phyloP scores from a whole-genome alignment of 2,113 vertebrate species.

The Nothobranchius kuhntae region DNA sequence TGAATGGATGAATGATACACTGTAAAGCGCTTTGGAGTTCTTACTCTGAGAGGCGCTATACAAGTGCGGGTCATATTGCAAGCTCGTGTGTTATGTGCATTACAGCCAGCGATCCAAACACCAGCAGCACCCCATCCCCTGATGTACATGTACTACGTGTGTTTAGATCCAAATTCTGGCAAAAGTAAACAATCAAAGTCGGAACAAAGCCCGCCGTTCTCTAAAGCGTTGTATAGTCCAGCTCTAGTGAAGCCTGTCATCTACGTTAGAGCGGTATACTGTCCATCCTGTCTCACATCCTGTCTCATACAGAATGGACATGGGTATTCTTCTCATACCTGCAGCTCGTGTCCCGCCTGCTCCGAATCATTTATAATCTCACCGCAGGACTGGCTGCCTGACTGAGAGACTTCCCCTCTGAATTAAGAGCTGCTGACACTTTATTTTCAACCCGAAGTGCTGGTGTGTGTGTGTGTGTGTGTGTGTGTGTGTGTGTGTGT shows the following conservation, averaged over 20 bases:
- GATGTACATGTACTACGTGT: no score
- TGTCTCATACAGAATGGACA: constrained; percentile 27
- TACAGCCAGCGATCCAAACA: no score
- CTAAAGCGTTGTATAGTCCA: background rate
- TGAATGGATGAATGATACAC: no score
- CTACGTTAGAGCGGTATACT: constrained; percentile 24
- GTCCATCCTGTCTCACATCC: constrained; percentile 1
- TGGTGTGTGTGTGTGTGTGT: constrained; percentile 30
- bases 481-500: constrained; percentile 4
- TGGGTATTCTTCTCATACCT: constrained; percentile 55
- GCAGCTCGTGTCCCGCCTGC: constrained; percentile 31
- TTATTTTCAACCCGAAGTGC: constrained; percentile 72
- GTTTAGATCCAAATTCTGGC: no score
- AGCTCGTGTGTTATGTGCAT: no score
- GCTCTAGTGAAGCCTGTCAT: constrained; percentile 26
- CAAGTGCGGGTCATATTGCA: no score
- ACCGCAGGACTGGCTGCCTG: constrained; percentile 40
- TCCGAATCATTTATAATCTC: constrained; percentile 44
- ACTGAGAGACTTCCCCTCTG: constrained; percentile 39
- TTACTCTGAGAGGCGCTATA: no score
- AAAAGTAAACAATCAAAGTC: no score
- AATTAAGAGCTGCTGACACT: constrained; percentile 81
- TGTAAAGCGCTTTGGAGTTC: no score
- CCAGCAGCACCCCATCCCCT: no score
- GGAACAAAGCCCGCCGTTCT: no score